These are phyloP conservation scores for Drosophila ogumai DNA, from an alignment of 1,140 invertebrate species.

Conservation along the genomic window DNA sequence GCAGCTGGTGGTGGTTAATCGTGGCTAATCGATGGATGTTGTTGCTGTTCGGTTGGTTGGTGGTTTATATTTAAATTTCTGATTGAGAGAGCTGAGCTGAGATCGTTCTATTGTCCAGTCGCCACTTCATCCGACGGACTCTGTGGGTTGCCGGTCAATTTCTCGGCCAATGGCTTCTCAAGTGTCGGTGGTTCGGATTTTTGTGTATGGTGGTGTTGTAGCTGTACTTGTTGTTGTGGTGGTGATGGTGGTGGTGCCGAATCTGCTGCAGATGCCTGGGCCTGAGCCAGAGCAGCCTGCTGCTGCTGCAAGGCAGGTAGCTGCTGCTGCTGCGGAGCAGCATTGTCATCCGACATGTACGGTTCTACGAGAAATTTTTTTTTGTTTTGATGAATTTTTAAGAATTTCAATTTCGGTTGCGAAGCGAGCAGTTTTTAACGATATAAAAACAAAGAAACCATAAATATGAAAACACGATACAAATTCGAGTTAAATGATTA, in stretches of 20 bases:
- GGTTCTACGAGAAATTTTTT: constrained; percentile 75
- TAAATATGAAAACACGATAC: constrained; percentile 13
- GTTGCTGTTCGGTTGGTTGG: constrained; percentile 45
- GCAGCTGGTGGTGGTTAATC: constrained; percentile 45
- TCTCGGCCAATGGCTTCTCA: constrained; percentile 80
- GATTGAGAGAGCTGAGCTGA: constrained; percentile 28
- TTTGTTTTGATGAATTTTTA: constrained; percentile 53
- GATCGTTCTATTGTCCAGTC: constrained; percentile 68
- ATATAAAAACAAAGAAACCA: constrained; percentile 23
- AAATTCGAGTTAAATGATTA: constrained; percentile 47
- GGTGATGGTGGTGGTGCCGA: constrained; percentile 58
- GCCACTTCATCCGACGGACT: constrained; percentile 75
- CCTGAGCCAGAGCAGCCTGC: constrained; percentile 38
- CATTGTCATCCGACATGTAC: constrained; percentile 76
- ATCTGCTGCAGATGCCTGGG: constrained; percentile 57
- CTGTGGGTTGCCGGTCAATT: constrained; percentile 73
- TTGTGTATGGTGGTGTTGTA: constrained; percentile 67
- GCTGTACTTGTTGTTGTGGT: constrained; percentile 46
- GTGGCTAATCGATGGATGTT: constrained; percentile 54
- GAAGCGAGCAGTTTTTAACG: constrained; percentile 42
- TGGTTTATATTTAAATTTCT: constrained; percentile 23
- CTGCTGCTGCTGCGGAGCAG: constrained; percentile 45
- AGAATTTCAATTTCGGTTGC: constrained; percentile 16
- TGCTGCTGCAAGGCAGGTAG: constrained; percentile 69
- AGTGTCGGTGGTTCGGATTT: constrained; percentile 79